Percentiles rank a stretch among this genome's conserved stretches.
Evolutionary conservation across 2,113 vertebrate species (phyloP).

Genomic region (Stegostoma tigrinum): DNA sequence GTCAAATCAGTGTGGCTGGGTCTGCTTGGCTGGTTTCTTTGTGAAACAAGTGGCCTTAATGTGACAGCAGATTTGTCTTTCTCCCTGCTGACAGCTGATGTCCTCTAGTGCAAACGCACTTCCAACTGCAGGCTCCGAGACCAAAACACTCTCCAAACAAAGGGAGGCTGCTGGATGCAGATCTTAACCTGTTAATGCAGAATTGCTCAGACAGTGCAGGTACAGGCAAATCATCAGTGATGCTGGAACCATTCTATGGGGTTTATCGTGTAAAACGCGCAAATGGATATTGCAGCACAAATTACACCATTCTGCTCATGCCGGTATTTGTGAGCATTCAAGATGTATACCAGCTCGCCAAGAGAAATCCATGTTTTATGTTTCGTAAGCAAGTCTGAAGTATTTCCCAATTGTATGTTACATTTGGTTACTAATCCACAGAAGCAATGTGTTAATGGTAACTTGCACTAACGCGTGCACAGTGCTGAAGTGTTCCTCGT

Average conservation of each 20-base stretch:
- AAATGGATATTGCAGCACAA: neutral
- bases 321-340: neutral
- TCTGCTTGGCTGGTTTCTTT: neutral
- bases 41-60: neutral
- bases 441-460: neutral
- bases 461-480: neutral
- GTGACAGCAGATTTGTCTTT: neutral
- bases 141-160: neutral
- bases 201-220: neutral
- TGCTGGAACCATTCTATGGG: neutral
- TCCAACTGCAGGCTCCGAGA: neutral
- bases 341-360: neutral
- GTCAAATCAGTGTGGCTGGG: neutral
- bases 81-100: neutral
- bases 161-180: neutral
- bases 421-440: neutral
- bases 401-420: neutral
- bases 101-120: neutral
- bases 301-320: neutral
- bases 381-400: neutral
- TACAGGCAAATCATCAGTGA: neutral
- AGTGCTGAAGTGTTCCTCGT: neutral
- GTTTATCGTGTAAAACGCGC: neutral
- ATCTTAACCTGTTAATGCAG: neutral
- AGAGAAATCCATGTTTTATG: neutral